A percentile compares a stretch with the other conserved stretches of the same genome.
These are phyloP conservation scores for Philypnodon macrostomus DNA, from an alignment of 2,797 vertebrate species.

Conservation along the genomic window DNA sequence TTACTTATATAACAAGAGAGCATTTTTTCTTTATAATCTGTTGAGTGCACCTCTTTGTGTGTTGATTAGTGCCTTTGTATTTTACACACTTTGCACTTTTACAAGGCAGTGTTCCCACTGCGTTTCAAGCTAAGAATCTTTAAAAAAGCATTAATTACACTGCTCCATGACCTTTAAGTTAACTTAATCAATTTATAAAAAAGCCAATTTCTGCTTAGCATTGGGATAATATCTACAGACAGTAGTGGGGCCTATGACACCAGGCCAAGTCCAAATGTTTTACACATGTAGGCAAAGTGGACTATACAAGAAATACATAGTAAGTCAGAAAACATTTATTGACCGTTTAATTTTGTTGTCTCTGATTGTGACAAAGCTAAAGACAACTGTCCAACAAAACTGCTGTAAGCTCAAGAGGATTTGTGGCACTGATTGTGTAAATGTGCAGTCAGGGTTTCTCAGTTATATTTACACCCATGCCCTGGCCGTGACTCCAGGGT, in stretches of 20 bases:
- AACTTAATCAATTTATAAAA: conserved; percentile 30
- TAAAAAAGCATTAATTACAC: conserved; percentile 40
- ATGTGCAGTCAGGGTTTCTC: conserved; percentile 7
- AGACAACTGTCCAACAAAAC: not conserved
- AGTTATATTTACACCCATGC: conserved; percentile 34
- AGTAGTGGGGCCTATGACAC: not conserved
- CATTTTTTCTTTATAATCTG: not conserved
- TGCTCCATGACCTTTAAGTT: conserved; percentile 24
- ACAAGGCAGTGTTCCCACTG: conserved; percentile 29
- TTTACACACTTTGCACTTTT: conserved; percentile 37
- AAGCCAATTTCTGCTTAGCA: conserved; percentile 34
- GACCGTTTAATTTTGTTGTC: too few relatives aligned
- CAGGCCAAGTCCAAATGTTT: not conserved
- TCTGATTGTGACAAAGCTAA: conserved; percentile 5
- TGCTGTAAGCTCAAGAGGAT: conserved; percentile 26
- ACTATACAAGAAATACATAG: too few relatives aligned
- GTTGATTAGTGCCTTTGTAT: conserved; percentile 29
- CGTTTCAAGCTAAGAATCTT: conserved; percentile 14
- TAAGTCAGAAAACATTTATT: too few relatives aligned
- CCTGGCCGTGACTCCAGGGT: conserved; percentile 23
- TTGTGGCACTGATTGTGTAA: conserved; percentile 19
- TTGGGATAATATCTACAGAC: conserved; percentile 14
- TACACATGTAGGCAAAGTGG: too few relatives aligned
- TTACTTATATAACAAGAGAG: too few relatives aligned
- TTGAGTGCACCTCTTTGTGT: conserved; percentile 13